These are phyloP conservation scores for cat (Felis catus) DNA, from an alignment of 2,113 vertebrate genomes.

Conservation along the genomic window DNA sequence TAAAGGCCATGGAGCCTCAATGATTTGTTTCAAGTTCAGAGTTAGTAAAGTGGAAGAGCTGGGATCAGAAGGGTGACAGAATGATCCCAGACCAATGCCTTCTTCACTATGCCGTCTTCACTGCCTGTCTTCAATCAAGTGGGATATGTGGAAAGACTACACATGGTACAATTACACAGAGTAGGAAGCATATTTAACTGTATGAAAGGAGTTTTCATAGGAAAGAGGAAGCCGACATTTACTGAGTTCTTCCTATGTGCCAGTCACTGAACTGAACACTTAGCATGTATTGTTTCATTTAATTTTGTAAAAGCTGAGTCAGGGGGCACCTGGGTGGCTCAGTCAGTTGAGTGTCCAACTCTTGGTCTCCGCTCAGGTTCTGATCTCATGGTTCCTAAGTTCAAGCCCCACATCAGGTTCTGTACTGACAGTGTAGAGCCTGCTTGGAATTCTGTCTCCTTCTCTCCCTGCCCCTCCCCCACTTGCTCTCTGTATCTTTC, in stretches of 20 bases:
- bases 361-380: no score
- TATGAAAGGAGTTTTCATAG: not conserved
- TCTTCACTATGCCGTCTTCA: not conserved
- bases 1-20: not conserved
- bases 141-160: not conserved
- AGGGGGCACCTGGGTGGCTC: no score
- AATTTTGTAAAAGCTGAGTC: conserved; percentile 17
- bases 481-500: no score
- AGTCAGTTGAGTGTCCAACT: no score
- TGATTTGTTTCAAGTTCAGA: not conserved
- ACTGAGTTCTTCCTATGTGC: not conserved
- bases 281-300: not conserved
- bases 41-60: not conserved
- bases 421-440: no score
- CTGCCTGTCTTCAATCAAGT: not conserved
- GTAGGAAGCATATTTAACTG: not conserved
- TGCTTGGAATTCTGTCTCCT: no score
- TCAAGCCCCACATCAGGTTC: no score
- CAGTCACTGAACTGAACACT: not conserved
- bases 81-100: not conserved
- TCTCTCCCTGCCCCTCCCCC: no score
- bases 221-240: not conserved
- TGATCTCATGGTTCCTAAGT: no score
- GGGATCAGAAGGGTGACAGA: not conserved
- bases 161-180: not conserved